phyloP scores from a whole-genome alignment of 2,888 invertebrate species.

The Troglohyphantes excavatus region DNA sequence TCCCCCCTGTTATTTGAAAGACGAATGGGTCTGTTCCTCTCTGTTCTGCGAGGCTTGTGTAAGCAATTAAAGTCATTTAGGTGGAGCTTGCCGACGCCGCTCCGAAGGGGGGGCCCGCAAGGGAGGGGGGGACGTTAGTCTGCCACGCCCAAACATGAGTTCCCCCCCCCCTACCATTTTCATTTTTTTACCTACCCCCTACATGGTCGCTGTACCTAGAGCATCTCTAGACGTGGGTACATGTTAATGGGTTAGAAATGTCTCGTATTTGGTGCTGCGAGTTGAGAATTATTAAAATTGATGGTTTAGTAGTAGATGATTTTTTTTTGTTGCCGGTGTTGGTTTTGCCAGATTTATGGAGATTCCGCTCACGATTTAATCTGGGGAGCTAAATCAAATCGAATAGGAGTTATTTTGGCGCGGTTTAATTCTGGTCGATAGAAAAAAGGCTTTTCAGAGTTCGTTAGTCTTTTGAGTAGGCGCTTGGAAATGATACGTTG shows the following conservation, averaged over 20 bases:
- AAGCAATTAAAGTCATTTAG: conserved; percentile 79
- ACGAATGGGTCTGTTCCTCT: conserved; percentile 77
- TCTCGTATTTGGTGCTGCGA: background rate
- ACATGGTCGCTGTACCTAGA: background rate
- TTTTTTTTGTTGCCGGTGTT: background rate
- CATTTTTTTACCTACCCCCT: background rate
- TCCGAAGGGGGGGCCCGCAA: conserved; percentile 12
- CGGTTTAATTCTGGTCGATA: background rate
- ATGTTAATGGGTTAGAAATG: background rate
- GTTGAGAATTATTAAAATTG: conserved; percentile 5
- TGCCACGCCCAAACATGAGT: conserved; percentile 74
- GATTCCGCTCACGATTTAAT: conserved; percentile 3
- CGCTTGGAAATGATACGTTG: background rate
- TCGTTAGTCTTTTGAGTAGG: background rate
- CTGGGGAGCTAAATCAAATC: conserved; percentile 9
- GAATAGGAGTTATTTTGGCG: background rate
- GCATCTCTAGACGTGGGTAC: background rate
- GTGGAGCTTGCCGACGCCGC: conserved; percentile 75
- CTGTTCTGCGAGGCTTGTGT: conserved; percentile 72
- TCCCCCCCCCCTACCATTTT: conserved; percentile 30
- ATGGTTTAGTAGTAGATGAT: background rate
- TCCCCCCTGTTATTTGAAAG: conserved; percentile 75
- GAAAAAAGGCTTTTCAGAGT: background rate
- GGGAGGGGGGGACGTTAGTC: conserved; percentile 35
- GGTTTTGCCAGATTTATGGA: background rate